Conservation (phyloP, 2,113 vertebrate species). For the Dipodomys ordii region DNA sequence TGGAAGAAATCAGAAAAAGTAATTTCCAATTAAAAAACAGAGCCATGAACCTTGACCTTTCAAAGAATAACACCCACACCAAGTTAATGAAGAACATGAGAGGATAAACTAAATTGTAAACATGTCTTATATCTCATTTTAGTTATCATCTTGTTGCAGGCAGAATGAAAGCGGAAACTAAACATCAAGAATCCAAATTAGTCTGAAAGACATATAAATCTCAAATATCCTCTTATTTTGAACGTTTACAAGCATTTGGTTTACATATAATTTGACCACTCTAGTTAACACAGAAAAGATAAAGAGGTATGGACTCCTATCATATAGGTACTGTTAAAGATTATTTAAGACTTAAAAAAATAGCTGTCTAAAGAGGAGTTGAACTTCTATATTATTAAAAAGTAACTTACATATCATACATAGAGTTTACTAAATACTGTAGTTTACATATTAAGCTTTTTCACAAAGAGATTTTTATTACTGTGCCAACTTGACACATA, state of each 20-base stretch:
- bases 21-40: constrained; percentile 80
- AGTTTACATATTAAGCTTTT: neutral
- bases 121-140: constrained; percentile 68
- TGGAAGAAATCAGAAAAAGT: constrained; percentile 77
- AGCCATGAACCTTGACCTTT: constrained; percentile 79
- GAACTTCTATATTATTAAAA: neutral
- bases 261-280: constrained; percentile 47
- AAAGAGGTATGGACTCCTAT: neutral
- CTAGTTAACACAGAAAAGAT: neutral
- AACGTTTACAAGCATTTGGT: constrained; percentile 35
- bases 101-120: constrained; percentile 72
- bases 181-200: constrained; percentile 76
- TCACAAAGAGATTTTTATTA: neutral
- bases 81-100: constrained; percentile 76
- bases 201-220: constrained; percentile 66
- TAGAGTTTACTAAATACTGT: neutral
- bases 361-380: neutral
- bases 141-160: constrained; percentile 70
- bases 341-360: neutral
- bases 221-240: constrained; percentile 48
- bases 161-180: constrained; percentile 65
- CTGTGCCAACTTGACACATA: neutral
- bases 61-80: constrained; percentile 71
- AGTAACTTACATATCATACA: neutral
- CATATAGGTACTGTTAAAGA: neutral